Evolutionary conservation across 2,888 invertebrate species (phyloP).

Genomic region (Chloroclystis v-ata): DNA sequence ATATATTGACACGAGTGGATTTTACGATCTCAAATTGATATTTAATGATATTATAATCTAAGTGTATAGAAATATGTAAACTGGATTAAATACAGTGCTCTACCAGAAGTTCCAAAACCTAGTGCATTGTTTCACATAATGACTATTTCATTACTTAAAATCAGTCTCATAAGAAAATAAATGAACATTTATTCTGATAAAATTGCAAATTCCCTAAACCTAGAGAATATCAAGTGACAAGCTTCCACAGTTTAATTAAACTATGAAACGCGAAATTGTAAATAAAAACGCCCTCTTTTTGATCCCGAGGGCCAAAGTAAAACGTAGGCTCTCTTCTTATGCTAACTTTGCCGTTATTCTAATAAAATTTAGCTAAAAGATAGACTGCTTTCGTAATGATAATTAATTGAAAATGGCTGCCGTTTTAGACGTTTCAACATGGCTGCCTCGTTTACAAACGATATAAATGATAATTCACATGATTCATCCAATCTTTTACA

Average conservation of each 20-base stretch:
- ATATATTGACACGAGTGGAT: conserved; percentile 4
- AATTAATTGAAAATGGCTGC: conserved; percentile 1
- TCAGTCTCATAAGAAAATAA: conserved; percentile 73
- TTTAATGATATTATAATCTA: conserved; percentile 14
- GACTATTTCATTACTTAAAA: conserved; percentile 69
- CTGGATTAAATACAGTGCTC: conserved; percentile 14
- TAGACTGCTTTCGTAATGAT: conserved; percentile 27
- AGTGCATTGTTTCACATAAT: conserved; percentile 42
- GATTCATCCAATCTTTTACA: conserved; percentile 5
- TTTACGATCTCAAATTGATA: conserved; percentile 1
- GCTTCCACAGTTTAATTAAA: background rate
- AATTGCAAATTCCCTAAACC: conserved; percentile 16
- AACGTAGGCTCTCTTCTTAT: conserved; percentile 52
- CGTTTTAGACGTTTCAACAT: conserved; percentile 5
- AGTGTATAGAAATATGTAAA: conserved; percentile 9
- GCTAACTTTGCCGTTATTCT: conserved; percentile 52
- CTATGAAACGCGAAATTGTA: background rate
- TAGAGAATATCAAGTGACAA: conserved; percentile 9
- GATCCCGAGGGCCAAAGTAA: conserved; percentile 33
- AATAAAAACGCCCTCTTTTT: conserved; percentile 19
- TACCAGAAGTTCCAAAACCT: conserved; percentile 33
- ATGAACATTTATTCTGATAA: conserved; percentile 24
- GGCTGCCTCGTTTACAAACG: conserved; percentile 1
- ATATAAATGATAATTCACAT: conserved; percentile 7
- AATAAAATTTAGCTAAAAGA: conserved; percentile 63